phyloP scores from a whole-genome alignment of 2,888 invertebrate species.

The Dioctria rufipes region DNA sequence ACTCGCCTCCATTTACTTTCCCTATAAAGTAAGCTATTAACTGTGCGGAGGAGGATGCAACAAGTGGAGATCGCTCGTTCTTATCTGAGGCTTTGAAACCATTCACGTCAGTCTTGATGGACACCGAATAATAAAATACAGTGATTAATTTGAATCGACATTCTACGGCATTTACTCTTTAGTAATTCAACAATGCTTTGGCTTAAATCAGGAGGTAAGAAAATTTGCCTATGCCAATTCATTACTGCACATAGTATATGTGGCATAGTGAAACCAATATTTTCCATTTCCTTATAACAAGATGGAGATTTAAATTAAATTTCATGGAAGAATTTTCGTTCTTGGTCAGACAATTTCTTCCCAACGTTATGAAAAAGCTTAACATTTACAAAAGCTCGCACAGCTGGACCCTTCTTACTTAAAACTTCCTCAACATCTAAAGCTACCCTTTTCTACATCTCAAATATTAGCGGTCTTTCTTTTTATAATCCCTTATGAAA shows the following conservation, averaged over 20 bases:
- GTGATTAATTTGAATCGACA: too few relatives aligned
- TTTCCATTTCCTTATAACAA: not conserved
- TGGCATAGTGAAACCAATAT: not conserved
- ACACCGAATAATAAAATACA: too few relatives aligned
- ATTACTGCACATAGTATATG: not conserved
- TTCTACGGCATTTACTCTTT: not conserved
- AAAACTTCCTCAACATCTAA: not conserved
- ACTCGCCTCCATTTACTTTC: not conserved
- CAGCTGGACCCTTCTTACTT: too few relatives aligned
- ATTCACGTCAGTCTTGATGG: not conserved
- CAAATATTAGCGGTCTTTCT: not conserved
- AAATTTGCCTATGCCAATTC: not conserved
- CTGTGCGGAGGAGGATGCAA: not conserved
- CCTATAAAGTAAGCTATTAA: not conserved
- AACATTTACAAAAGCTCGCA: too few relatives aligned
- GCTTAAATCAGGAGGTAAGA: not conserved
- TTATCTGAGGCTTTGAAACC: not conserved
- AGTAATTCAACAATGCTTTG: not conserved
- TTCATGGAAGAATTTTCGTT: not conserved
- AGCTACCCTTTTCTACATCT: not conserved
- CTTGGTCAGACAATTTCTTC: not conserved
- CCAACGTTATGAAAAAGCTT: too few relatives aligned
- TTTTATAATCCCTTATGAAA: too few relatives aligned
- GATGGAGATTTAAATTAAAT: not conserved
- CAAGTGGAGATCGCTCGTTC: not conserved